These are phyloP conservation scores for Agriopis aurantiaria DNA, from an alignment of 2,888 invertebrate species.

Conservation along the genomic window DNA sequence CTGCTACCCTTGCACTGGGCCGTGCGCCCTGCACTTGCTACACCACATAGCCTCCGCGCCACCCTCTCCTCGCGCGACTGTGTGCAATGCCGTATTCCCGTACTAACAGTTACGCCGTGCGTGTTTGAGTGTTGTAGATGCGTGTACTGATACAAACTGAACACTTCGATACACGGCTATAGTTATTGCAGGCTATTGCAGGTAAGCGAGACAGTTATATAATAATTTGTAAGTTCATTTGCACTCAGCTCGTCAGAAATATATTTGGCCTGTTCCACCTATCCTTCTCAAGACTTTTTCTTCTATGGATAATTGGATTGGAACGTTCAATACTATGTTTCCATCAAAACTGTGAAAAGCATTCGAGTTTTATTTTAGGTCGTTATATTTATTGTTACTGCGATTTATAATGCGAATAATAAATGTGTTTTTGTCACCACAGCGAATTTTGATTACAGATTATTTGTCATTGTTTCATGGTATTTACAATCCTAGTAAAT, in stretches of 20 bases:
- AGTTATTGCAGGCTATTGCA: slow-evolving; percentile 13
- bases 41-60: slow-evolving; percentile 46
- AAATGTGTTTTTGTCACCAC: neutral
- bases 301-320: no score
- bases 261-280: neutral
- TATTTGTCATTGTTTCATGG: neutral
- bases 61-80: slow-evolving; percentile 8
- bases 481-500: neutral
- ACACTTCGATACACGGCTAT: slow-evolving; percentile 15
- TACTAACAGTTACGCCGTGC: slow-evolving; percentile 41
- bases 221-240: neutral
- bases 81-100: slow-evolving; percentile 36
- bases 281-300: no score
- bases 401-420: slow-evolving; percentile 3
- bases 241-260: neutral
- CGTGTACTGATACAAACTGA: slow-evolving; percentile 32
- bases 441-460: neutral
- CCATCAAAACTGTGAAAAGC: neutral
- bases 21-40: slow-evolving; percentile 48
- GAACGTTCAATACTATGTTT: neutral
- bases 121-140: slow-evolving; percentile 39
- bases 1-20: slow-evolving; percentile 46
- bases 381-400: neutral
- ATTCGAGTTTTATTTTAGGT: neutral
- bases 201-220: slow-evolving; percentile 23